phyloP scores from a whole-genome alignment of 2,888 invertebrate species.

The Pristionchus japonicus region DNA sequence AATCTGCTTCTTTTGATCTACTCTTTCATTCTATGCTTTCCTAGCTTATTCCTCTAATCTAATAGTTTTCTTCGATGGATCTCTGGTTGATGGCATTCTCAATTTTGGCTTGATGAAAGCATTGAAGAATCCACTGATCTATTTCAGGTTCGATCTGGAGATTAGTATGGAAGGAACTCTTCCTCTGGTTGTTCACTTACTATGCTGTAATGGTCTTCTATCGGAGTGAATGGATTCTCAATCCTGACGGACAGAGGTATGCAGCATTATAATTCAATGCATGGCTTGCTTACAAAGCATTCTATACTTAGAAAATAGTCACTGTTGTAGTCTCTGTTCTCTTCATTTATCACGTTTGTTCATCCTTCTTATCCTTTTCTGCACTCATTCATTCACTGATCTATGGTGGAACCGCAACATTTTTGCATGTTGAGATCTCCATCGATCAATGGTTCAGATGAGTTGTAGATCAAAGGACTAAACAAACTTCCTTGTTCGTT shows the following conservation, averaged over 20 bases:
- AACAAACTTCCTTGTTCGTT: not conserved
- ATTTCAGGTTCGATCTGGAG: conserved; percentile 65
- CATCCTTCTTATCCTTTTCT: not conserved
- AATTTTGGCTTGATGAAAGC: not conserved
- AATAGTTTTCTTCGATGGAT: not conserved
- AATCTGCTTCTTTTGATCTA: too few species aligned
- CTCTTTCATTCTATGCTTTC: not conserved
- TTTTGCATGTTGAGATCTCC: not conserved
- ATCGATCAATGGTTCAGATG: not conserved
- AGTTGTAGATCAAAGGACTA: not conserved
- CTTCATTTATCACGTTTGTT: not conserved
- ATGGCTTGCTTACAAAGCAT: conserved; percentile 34
- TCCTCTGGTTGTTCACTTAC: conserved; percentile 61
- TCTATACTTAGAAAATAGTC: too few species aligned
- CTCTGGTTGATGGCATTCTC: not conserved
- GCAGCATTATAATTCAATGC: not conserved
- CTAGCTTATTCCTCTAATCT: not conserved
- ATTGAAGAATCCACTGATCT: not conserved
- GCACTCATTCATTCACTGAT: not conserved
- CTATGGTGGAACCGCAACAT: not conserved
- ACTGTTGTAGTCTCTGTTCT: not conserved
- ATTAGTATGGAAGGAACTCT: conserved; percentile 62
- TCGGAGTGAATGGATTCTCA: conserved; percentile 50
- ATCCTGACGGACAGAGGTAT: conserved; percentile 42
- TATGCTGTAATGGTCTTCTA: conserved; percentile 57